These are phyloP conservation scores for Lepus oiostolus DNA, from an alignment of 2,797 vertebrate species.

Conservation along the genomic window DNA sequence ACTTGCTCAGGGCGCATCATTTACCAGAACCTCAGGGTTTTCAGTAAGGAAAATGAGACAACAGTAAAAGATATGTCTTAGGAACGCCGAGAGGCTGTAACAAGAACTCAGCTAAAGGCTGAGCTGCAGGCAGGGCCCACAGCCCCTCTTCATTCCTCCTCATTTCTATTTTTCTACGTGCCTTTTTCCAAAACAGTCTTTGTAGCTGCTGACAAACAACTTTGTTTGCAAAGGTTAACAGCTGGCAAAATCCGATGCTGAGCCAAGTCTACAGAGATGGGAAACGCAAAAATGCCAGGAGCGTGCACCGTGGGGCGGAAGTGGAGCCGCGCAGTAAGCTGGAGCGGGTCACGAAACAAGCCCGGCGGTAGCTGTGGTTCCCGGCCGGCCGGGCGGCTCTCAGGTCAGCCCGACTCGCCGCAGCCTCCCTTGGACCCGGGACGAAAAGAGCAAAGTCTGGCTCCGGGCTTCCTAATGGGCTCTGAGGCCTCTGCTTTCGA, in stretches of 20 bases:
- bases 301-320: accelerated
- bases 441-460: accelerated
- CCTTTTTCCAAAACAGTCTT: neutral
- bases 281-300: neutral
- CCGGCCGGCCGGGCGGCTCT: accelerated
- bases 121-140: accelerated
- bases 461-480: accelerated
- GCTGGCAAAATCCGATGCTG: accelerated
- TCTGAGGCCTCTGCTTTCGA: neutral
- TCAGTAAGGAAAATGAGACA: neutral
- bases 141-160: neutral
- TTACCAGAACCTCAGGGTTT: neutral
- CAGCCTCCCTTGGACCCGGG: neutral
- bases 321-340: accelerated
- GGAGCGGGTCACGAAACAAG: accelerated
- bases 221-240: neutral
- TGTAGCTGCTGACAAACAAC: neutral
- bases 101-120: neutral
- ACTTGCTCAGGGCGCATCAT: neutral
- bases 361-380: too few species aligned
- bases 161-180: neutral
- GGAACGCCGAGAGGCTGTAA: neutral
- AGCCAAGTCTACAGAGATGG: neutral
- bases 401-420: accelerated
- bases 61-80: neutral